Conservation (phyloP, 2,888 invertebrate genomes). For the Pycnomerus fuliginosus region DNA sequence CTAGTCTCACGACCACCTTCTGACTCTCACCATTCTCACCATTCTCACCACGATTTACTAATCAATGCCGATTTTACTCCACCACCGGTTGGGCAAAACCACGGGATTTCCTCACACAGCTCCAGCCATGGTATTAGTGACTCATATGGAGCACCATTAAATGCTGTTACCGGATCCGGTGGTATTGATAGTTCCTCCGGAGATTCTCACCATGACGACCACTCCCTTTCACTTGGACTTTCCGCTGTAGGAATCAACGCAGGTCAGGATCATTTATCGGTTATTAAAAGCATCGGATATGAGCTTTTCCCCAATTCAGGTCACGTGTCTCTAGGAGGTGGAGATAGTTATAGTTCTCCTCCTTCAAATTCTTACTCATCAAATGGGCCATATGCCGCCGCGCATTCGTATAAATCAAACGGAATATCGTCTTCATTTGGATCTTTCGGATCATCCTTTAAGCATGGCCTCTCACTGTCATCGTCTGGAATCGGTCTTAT, state of each 20-base stretch:
- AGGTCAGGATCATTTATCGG: constrained; percentile 38
- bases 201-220: constrained; percentile 36
- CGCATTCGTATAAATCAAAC: constrained; percentile 47
- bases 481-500: constrained; percentile 52
- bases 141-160: constrained; percentile 58
- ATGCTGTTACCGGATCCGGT: constrained; percentile 51
- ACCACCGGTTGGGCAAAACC: constrained; percentile 36
- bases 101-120: constrained; percentile 13
- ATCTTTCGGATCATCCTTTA: constrained; percentile 17
- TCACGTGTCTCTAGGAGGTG: constrained; percentile 10
- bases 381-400: constrained; percentile 47
- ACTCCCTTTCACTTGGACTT: constrained; percentile 31
- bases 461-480: constrained; percentile 27
- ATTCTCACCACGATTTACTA: constrained; percentile 50
- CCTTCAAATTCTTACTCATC: constrained; percentile 45
- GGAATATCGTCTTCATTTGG: constrained; percentile 31
- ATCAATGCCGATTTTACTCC: constrained; percentile 42
- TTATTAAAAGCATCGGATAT: constrained; percentile 53
- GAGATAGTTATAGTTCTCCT: constrained; percentile 45
- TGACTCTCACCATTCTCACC: constrained; percentile 40
- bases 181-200: constrained; percentile 46
- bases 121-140: constrained; percentile 45
- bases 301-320: constrained; percentile 43
- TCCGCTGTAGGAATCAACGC: constrained; percentile 30
- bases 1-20: constrained; percentile 52